phyloP scores from a whole-genome alignment of 1,140 invertebrate species.

The Drosophila murphyi region DNA sequence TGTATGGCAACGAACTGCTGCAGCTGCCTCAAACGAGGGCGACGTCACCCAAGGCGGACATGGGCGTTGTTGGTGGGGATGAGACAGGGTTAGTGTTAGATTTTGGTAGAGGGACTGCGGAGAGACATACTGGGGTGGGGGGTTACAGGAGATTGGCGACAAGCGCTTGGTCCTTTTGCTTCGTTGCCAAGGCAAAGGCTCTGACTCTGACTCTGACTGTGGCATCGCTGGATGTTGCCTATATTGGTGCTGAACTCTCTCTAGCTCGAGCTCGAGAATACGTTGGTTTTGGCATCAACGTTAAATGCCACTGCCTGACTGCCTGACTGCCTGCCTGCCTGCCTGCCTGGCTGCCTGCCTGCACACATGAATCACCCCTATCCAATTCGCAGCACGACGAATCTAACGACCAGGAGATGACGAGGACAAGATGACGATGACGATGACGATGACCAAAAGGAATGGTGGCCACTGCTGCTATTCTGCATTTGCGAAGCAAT shows the following conservation, averaged over 20 bases:
- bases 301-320: constrained; percentile 74
- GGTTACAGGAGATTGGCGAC: constrained; percentile 15
- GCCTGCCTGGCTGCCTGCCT: constrained; percentile 28
- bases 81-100: constrained; percentile 45
- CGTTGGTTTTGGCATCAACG: constrained; percentile 61
- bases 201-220: constrained; percentile 35
- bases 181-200: constrained; percentile 39
- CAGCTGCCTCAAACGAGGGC: constrained; percentile 60
- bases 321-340: constrained; percentile 42
- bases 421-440: constrained; percentile 47
- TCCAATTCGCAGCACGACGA: constrained; percentile 51
- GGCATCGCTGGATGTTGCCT: constrained; percentile 11
- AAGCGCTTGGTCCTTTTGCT: constrained; percentile 46
- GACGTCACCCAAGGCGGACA: constrained; percentile 74
- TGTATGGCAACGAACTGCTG: constrained; percentile 50
- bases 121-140: constrained; percentile 12
- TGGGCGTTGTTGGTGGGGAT: constrained; percentile 41
- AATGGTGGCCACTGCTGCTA: constrained; percentile 69
- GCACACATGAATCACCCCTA: constrained; percentile 57
- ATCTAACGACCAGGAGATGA: constrained; percentile 71
- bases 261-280: constrained; percentile 64
- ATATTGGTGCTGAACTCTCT: constrained; percentile 33
- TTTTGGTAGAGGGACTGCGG: constrained; percentile 39
- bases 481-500: constrained; percentile 79
- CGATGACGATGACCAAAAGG: constrained; percentile 79